phyloP scores from a whole-genome alignment of 2,888 invertebrate species.

The Malachius bipustulatus region DNA sequence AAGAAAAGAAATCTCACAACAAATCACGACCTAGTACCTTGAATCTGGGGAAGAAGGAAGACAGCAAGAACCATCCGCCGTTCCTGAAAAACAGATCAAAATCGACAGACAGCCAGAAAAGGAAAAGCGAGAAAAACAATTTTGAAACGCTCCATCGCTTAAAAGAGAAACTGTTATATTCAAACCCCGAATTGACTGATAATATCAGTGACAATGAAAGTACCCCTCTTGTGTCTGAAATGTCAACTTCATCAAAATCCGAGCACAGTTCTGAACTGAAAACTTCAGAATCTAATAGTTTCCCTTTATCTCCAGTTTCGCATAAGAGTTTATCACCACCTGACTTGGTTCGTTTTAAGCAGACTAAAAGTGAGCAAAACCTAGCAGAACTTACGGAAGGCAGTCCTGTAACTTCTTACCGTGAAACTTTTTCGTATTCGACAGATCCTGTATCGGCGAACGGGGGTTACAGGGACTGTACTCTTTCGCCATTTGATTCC shows the following conservation, averaged over 20 bases:
- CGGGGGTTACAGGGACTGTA: slow-evolving; percentile 14
- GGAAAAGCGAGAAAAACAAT: slow-evolving; percentile 23
- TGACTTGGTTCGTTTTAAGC: slow-evolving; percentile 12
- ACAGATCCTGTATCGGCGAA: slow-evolving; percentile 10
- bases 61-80: slow-evolving; percentile 14
- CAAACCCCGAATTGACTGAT: slow-evolving; percentile 31
- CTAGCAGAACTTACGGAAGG: slow-evolving; percentile 23
- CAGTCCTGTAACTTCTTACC: slow-evolving; percentile 19
- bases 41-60: slow-evolving; percentile 24
- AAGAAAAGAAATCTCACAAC: slow-evolving; percentile 19
- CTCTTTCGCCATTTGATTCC: slow-evolving; percentile 7
- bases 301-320: slow-evolving; percentile 24
- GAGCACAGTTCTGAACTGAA: slow-evolving; percentile 25
- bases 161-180: slow-evolving; percentile 33
- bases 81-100: slow-evolving; percentile 29
- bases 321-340: slow-evolving; percentile 22
- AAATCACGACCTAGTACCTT: slow-evolving; percentile 28
- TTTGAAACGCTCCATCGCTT: slow-evolving; percentile 30
- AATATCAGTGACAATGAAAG: slow-evolving; percentile 50
- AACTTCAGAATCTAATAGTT: slow-evolving; percentile 27
- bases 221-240: slow-evolving; percentile 49
- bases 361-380: slow-evolving; percentile 25
- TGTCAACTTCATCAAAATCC: slow-evolving; percentile 29
- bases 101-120: slow-evolving; percentile 28
- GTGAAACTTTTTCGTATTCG: slow-evolving; percentile 15